Conservation (phyloP, 2,797 vertebrate genomes). For the Malurus leucopterus region DNA sequence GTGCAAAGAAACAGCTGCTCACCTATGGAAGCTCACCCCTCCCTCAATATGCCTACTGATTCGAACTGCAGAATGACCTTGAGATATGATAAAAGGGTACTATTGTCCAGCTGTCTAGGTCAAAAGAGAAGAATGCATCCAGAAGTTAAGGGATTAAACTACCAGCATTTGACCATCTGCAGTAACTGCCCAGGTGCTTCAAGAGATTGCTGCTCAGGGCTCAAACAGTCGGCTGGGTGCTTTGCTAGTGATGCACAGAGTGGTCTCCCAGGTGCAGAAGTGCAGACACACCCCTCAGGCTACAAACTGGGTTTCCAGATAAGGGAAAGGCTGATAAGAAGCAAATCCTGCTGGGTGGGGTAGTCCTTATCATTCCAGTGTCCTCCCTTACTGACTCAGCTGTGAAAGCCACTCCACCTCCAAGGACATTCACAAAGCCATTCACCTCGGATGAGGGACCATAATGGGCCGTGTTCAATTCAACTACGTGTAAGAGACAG, state of each 20-base stretch:
- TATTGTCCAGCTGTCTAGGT: not conserved
- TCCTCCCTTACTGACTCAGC: not conserved
- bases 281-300: not conserved
- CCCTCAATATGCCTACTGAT: not conserved
- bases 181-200: accelerated
- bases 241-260: not conserved
- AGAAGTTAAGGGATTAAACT: not conserved
- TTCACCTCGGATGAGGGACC: not conserved
- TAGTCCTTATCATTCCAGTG: not conserved
- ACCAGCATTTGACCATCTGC: not conserved
- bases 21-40: accelerated
- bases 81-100: not conserved
- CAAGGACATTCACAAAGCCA: not conserved
- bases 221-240: not conserved
- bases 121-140: not conserved
- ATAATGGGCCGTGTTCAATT: not conserved
- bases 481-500: not conserved
- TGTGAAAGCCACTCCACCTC: not conserved
- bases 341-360: not conserved
- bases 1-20: not conserved
- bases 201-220: not conserved
- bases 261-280: not conserved
- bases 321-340: not conserved
- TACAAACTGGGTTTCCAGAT: not conserved
- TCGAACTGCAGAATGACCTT: not conserved